These are phyloP conservation scores for Tinamus major DNA, from an alignment of 2,797 vertebrate species.

Conservation along the genomic window DNA sequence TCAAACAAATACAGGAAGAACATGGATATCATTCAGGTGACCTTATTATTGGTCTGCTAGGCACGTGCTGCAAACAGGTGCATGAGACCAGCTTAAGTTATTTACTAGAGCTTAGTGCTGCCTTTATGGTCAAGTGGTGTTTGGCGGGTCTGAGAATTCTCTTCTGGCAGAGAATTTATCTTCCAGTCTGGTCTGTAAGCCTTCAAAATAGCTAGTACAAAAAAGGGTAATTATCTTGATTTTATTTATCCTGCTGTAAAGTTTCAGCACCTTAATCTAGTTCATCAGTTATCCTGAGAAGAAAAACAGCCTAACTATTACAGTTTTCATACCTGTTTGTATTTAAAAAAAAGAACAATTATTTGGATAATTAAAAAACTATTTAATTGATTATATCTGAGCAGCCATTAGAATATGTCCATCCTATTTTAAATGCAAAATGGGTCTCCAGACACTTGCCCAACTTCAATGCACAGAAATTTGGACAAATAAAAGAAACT, in stretches of 20 bases:
- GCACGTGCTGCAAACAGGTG: neutral
- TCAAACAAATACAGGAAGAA: neutral
- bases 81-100: neutral
- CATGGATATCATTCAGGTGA: accelerated
- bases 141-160: neutral
- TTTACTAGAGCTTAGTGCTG: neutral
- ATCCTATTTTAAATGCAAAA: neutral
- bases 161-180: neutral
- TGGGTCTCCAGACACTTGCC: neutral
- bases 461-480: neutral
- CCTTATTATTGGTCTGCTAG: neutral
- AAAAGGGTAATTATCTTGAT: neutral
- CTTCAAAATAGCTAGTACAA: neutral
- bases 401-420: neutral
- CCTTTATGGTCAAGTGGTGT: neutral
- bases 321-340: neutral
- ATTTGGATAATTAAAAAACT: neutral
- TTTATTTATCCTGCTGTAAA: neutral
- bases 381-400: neutral
- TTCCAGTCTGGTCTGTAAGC: neutral
- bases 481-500: neutral
- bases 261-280: neutral
- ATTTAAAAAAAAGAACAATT: neutral
- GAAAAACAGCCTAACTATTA: neutral
- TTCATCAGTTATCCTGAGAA: neutral